Evolutionary conservation across 2,888 invertebrate species (phyloP).

Genomic region (Augochlorella aurata): DNA sequence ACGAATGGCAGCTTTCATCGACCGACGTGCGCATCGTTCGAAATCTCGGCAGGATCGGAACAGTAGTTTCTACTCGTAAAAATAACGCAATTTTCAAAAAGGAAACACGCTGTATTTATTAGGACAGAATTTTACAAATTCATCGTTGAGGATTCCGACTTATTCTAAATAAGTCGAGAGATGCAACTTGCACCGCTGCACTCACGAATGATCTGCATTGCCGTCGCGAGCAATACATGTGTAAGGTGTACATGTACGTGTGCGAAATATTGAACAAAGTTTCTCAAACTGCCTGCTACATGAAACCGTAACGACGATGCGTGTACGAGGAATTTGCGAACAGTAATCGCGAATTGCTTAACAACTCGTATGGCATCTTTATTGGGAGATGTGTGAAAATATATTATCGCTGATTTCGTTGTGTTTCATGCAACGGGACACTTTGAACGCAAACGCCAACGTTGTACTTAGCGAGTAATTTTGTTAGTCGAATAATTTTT

Average conservation of each 20-base stretch:
- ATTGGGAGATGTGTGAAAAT: not conserved
- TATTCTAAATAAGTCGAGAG: constrained; percentile 33
- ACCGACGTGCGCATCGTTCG: constrained; percentile 79
- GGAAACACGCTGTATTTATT: constrained; percentile 13
- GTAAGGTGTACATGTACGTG: not conserved
- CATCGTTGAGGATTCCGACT: not conserved
- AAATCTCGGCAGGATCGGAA: constrained; percentile 79
- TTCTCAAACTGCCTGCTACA: not conserved
- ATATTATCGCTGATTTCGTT: not conserved
- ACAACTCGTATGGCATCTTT: not conserved
- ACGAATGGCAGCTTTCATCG: constrained; percentile 79
- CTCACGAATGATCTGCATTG: not conserved
- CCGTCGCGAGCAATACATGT: not conserved
- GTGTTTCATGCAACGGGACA: not conserved
- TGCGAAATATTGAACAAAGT: not conserved
- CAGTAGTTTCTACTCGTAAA: constrained; percentile 75
- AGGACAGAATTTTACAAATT: constrained; percentile 7
- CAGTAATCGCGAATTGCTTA: not conserved
- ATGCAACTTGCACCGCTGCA: not conserved
- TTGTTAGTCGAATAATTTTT: constrained; percentile 12
- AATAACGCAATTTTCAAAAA: not conserved
- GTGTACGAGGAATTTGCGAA: not conserved
- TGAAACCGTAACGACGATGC: not conserved
- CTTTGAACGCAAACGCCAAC: not conserved
- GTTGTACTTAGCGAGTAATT: not conserved